These are phyloP conservation scores for Euzetes globulus DNA, from an alignment of 2,888 invertebrate genomes.

Conservation along the genomic window DNA sequence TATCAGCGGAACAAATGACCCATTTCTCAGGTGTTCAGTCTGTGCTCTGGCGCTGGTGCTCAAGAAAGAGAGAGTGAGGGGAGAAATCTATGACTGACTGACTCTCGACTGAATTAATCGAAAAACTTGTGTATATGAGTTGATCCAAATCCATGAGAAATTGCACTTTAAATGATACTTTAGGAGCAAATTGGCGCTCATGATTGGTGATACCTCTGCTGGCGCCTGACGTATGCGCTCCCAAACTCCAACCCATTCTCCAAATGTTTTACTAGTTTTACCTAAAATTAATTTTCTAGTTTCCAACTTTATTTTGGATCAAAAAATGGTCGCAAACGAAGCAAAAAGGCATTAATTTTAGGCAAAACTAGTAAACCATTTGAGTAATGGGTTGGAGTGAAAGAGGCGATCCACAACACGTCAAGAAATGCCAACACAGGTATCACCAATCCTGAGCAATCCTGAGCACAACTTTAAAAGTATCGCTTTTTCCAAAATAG, in stretches of 20 bases:
- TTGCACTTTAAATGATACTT: neutral
- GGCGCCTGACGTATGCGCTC: neutral
- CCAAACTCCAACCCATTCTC: neutral
- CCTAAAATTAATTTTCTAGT: neutral
- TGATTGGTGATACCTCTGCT: neutral
- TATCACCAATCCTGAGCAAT: neutral
- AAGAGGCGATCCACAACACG: neutral
- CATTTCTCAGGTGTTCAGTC: neutral
- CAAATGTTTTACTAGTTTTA: neutral
- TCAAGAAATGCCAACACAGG: neutral
- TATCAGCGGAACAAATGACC: constrained; percentile 17
- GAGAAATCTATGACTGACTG: neutral
- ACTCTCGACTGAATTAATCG: neutral
- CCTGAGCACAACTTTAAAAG: neutral
- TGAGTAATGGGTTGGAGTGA: neutral
- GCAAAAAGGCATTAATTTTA: neutral
- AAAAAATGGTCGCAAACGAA: no score
- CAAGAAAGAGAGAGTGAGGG: constrained; percentile 2
- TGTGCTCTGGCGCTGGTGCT: neutral
- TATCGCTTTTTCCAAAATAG: neutral
- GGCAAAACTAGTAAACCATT: neutral
- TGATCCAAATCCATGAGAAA: constrained; percentile 13
- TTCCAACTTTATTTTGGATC: no score
- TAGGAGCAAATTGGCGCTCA: neutral
- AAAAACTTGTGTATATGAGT: neutral